A percentile compares a stretch with the other conserved stretches of the same genome.
phyloP scores from a whole-genome alignment of 2,888 invertebrate genomes.

The Leucoptera coffeella region DNA sequence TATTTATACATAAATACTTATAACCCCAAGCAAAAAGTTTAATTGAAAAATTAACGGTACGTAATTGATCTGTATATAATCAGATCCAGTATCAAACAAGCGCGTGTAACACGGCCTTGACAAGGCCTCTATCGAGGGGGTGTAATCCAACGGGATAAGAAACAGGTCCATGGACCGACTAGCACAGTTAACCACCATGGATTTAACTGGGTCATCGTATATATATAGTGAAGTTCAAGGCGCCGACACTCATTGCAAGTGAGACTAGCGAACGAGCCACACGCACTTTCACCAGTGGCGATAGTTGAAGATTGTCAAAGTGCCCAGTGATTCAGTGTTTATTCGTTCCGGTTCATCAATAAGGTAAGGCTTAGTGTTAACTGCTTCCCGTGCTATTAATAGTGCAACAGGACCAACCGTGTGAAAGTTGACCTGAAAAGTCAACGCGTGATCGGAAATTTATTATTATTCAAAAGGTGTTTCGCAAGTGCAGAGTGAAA shows the following conservation, averaged over 20 bases:
- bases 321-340: constrained; percentile 30
- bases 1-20: no score
- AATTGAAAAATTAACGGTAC: no score
- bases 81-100: neutral
- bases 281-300: constrained; percentile 46
- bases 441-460: constrained; percentile 10
- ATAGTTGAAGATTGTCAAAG: constrained; percentile 22
- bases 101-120: constrained; percentile 2
- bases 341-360: constrained; percentile 5
- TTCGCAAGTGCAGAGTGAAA: constrained; percentile 5
- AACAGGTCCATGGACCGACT: constrained; percentile 29
- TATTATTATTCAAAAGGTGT: constrained; percentile 2
- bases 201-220: constrained; percentile 76
- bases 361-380: constrained; percentile 28
- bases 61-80: neutral
- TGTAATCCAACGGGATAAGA: constrained; percentile 21
- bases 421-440: constrained; percentile 9
- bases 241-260: constrained; percentile 57
- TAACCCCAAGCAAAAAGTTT: no score
- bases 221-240: constrained; percentile 82
- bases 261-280: constrained; percentile 34
- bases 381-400: constrained; percentile 9
- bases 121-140: constrained; percentile 1
- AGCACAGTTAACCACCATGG: constrained; percentile 36
- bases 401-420: constrained; percentile 14